Percentiles rank a stretch among this genome's conserved stretches.
Evolutionary conservation across 2,888 invertebrate species (phyloP).

Genomic region (Augiades crinisus): DNA sequence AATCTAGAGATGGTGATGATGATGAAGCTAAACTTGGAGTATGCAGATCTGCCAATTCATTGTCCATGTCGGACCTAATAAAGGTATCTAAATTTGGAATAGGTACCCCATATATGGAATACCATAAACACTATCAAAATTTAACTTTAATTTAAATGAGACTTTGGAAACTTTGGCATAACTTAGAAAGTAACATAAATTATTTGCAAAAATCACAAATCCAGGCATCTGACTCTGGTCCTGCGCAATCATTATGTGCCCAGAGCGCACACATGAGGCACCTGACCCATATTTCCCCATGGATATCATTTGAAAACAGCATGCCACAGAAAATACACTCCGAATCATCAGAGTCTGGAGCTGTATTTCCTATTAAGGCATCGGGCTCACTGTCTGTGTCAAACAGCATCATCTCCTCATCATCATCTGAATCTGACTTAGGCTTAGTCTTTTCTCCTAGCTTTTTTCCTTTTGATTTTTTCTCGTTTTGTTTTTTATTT

Average conservation of each 20-base stretch:
- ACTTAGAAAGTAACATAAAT: constrained; percentile 5
- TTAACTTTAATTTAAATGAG: too few species aligned
- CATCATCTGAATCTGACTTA: too few species aligned
- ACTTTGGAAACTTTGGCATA: too few species aligned
- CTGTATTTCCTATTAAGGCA: constrained; percentile 21
- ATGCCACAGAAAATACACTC: constrained; percentile 1
- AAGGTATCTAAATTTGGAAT: too few species aligned
- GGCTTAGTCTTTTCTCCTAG: too few species aligned
- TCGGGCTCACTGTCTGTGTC: constrained; percentile 25
- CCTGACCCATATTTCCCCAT: too few species aligned
- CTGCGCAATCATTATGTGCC: constrained; percentile 30
- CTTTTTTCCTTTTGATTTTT: constrained; percentile 26
- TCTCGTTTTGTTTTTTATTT: constrained; percentile 27
- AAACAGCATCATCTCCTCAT: constrained; percentile 16
- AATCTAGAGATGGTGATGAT: too few species aligned
- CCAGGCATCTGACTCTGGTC: constrained; percentile 31
- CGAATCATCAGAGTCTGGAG: not conserved
- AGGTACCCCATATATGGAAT: constrained; percentile 14
- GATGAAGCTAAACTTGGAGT: too few species aligned
- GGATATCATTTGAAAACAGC: too few species aligned
- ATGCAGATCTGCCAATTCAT: too few species aligned
- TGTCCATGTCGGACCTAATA: too few species aligned
- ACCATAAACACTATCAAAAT: too few species aligned
- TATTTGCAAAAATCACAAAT: constrained; percentile 33
- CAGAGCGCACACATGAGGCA: constrained; percentile 34